Base-by-base conservation (phyloP, 2,888 invertebrate genomes). In the Geotrupes spiniger region DNA sequence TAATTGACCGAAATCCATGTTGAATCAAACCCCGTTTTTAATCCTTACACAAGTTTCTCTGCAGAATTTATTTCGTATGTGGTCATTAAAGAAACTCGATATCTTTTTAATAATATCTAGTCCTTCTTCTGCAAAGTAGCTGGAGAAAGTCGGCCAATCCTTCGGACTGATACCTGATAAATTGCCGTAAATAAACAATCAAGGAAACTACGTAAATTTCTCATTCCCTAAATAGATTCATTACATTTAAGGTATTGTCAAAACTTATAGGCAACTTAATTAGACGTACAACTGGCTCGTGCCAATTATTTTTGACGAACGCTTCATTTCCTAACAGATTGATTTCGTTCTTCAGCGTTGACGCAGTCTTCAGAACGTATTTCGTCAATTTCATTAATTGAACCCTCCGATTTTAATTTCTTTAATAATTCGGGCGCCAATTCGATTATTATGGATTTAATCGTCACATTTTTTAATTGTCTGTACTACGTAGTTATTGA, bases 251-350 rank as follows among this genome's bases (percentile, higher is more conserved):
- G 4, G 60, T 57, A 49, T 71, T 64, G 14, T 69, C 70, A 44
- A 71, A 62, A 59, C 69, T 70, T 40, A 71, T 66, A 59, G 71
- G 66, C 59, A n/a, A n/a, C n/a, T n/a, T n/a, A n/a, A 5, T 6
- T 1, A 11, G 36, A 41, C 46, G 17, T 61, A 68, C 69, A 45
- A 59, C 53, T 14, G 71, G 71, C 9, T 71, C 69, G 57, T 70
- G 70, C 72, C 72, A 72, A 53, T 72, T 72, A 46, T 68, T 70
- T 59, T 70, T 72, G 2, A 68, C 62, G 56, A 71, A 72, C 21
- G 63, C 68, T 21, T 54, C 56, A 29, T 61, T 64, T 31, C 62
- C 54, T 5, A 70, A 54, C 1, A 51, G 40, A 27, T 63, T 64
- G 33, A 71, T 58, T 4, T 64, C 66, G 54, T 69, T 66, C 50